Evolutionary conservation across 2,113 vertebrate species (phyloP), one percentile per base, ranked within the genome.

Genomic region (Paratilapia polleni): DNA sequence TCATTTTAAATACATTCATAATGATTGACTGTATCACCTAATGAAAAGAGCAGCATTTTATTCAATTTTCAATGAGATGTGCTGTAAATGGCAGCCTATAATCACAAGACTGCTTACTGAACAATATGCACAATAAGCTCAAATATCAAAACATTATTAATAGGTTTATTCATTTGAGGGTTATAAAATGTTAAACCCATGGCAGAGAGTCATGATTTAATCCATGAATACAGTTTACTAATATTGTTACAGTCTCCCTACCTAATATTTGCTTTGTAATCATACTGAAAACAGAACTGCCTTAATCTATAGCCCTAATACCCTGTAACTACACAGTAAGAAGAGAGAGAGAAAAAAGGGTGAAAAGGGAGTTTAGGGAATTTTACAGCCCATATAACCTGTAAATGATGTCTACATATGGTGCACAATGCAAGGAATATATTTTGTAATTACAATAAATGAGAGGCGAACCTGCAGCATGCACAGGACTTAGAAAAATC

Each of bases 11-110:
- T 88, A 54, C 74, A 77, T 38, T 49, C 43, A 57, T 90, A 75
- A 61, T 60, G 36, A 66, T 26, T 2, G 15, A 78, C 61, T 76
- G 28, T 79, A 41, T 70, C 28, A 68, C 34, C 22, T 79, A 59
- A 89, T 89, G 47, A 83, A 85, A 70, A 82, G 47, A 74, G 36
- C 38, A 43, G 56, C 6, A 38, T 80, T 79, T 59, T 26, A 89
- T 74, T 80, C 2, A 11, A 78, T 77, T 74, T 80, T 84, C 47
- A 56, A 13, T 83, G 41, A 4, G 28, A 75, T 68, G 78, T 36
- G 81, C 68, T 26, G 14, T 64, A 47, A 24, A 49, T 61, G 83
- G 38, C 41, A n/a, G 3, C 41, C 41, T 47, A 22, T 47, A 47
- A 47, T 68, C 36, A 47, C 6, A 22, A 54, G 4, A 38, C 28